Conservation (phyloP, 1,140 invertebrate species). For the Scaptomyza hsui region DNA sequence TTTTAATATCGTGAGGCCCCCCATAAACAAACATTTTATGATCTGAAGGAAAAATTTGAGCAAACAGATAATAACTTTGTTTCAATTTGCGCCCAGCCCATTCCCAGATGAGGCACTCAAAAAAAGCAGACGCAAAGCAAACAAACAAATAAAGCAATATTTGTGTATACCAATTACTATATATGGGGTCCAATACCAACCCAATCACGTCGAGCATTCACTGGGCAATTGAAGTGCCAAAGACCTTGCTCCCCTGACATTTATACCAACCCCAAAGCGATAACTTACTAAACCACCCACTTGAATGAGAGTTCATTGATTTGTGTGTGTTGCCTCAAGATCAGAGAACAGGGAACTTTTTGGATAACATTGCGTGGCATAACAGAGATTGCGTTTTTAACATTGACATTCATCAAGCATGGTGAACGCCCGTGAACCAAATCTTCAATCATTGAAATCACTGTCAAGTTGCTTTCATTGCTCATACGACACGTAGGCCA, state of each 20-base stretch:
- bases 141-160: constrained; percentile 57
- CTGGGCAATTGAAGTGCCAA: constrained; percentile 15
- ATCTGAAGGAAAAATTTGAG: constrained; percentile 65
- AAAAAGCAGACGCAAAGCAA: constrained; percentile 53
- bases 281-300: neutral
- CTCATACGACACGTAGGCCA: constrained; percentile 26
- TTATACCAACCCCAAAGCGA: neutral
- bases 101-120: constrained; percentile 20
- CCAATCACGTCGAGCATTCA: constrained; percentile 25
- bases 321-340: constrained; percentile 28
- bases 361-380: constrained; percentile 31
- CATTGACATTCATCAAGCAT: constrained; percentile 31
- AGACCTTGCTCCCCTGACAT: constrained; percentile 37
- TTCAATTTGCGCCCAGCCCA: constrained; percentile 30
- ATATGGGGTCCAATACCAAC: constrained; percentile 21
- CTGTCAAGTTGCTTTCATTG: no score
- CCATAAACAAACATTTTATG: constrained; percentile 59
- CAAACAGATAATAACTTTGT: constrained; percentile 55
- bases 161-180: constrained; percentile 16
- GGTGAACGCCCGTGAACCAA: constrained; percentile 34
- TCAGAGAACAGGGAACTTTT: constrained; percentile 14
- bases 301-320: constrained; percentile 34
- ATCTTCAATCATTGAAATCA: neutral
- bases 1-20: constrained; percentile 21
- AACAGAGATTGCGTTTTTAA: constrained; percentile 7